phyloP scores from a whole-genome alignment of 2,797 vertebrate genomes.

The Anolis apletophallus region DNA sequence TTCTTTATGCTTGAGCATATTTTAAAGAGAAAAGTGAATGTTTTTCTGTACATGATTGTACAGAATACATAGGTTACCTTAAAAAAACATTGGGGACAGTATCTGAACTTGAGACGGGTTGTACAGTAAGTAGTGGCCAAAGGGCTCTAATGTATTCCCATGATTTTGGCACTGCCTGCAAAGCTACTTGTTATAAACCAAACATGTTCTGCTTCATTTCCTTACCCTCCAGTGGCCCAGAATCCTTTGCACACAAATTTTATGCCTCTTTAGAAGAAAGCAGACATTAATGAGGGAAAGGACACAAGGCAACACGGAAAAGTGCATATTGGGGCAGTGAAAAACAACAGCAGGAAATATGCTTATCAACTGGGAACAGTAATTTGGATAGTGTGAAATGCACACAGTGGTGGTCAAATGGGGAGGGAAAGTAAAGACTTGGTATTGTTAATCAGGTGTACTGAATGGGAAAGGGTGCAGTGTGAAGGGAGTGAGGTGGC shows the following conservation, averaged over 20 bases:
- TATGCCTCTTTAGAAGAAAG: not conserved
- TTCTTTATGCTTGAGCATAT: not conserved
- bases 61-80: not conserved
- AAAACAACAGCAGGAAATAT: constrained; percentile 23
- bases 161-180: not conserved
- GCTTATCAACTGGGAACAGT: constrained; percentile 29
- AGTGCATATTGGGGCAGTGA: not conserved
- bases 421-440: not conserved
- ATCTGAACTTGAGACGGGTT: not conserved
- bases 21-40: not conserved
- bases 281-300: not conserved
- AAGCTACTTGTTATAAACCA: not conserved
- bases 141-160: not conserved
- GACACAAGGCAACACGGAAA: not conserved
- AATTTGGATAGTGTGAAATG: not conserved
- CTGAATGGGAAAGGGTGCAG: not conserved
- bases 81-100: not conserved
- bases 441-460: not conserved
- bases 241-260: constrained; percentile 10
- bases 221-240: constrained; percentile 4
- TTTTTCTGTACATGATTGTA: not conserved
- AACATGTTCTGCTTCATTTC: not conserved
- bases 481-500: not conserved
- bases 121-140: not conserved
- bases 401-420: too few species aligned